These are phyloP conservation scores for Octomys mimax DNA, from an alignment of 2,797 vertebrate species.

Conservation along the genomic window DNA sequence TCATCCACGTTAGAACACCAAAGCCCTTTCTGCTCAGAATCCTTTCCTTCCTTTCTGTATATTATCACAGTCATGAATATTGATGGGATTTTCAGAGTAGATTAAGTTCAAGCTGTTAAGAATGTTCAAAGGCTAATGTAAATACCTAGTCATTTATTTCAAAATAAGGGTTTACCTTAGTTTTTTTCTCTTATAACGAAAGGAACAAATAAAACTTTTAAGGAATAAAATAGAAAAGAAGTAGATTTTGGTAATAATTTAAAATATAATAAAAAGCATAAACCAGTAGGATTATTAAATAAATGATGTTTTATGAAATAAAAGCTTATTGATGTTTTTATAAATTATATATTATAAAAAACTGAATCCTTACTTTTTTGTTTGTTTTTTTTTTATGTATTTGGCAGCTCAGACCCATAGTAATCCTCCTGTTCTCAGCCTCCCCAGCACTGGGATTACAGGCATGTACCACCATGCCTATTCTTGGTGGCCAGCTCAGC, in stretches of 20 bases:
- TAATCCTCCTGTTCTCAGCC: no score
- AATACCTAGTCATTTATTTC: neutral
- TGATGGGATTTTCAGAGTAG: neutral
- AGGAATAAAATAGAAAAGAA: constrained; percentile 10
- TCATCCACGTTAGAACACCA: neutral
- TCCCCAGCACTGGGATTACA: no score
- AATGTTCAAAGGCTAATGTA: neutral
- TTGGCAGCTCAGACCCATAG: no score
- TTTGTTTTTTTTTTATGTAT: no score
- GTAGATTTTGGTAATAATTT: neutral
- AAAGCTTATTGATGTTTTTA: neutral
- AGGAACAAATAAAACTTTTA: constrained; percentile 21
- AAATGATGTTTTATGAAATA: constrained; percentile 23
- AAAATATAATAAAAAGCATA: neutral
- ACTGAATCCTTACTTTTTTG: neutral
- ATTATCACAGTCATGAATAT: neutral
- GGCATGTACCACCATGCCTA: no score
- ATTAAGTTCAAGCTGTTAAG: neutral
- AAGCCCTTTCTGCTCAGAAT: neutral
- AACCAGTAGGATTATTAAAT: neutral
- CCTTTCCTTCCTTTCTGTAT: neutral
- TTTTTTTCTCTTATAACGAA: neutral
- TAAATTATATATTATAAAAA: neutral
- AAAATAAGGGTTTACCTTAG: neutral
- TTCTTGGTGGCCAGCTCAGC: no score